phyloP scores from a whole-genome alignment of 2,888 invertebrate species.

The Clivina fossor region DNA sequence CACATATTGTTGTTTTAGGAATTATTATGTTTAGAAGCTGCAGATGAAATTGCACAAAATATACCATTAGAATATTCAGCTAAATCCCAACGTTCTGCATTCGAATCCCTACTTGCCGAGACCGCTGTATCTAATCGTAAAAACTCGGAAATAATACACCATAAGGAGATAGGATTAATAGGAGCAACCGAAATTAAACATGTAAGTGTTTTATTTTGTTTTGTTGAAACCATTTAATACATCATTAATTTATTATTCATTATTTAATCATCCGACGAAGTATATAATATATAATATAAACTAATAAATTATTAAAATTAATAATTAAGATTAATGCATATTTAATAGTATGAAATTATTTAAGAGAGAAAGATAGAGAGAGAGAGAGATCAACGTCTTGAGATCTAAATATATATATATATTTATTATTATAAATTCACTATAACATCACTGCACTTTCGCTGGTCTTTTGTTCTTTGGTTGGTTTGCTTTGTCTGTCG shows the following conservation, averaged over 20 bases:
- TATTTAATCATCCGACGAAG: too few relatives aligned
- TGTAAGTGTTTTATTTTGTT: too few relatives aligned
- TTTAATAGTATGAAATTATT: background rate
- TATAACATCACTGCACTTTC: slow-evolving; percentile 4
- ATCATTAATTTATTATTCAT: too few relatives aligned
- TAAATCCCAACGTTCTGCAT: slow-evolving; percentile 7
- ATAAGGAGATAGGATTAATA: slow-evolving; percentile 17
- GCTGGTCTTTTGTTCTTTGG: slow-evolving; percentile 10
- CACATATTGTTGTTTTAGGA: too few relatives aligned
- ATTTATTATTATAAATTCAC: too few relatives aligned
- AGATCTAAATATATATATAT: slow-evolving; percentile 26
- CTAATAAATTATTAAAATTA: too few relatives aligned
- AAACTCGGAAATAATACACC: background rate
- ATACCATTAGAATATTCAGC: slow-evolving; percentile 11
- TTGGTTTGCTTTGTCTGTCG: background rate
- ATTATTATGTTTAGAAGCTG: slow-evolving; percentile 31
- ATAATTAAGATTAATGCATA: background rate
- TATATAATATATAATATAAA: too few relatives aligned
- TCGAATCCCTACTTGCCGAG: slow-evolving; percentile 17
- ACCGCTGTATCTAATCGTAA: background rate
- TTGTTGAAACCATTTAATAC: too few relatives aligned
- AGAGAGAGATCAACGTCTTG: slow-evolving; percentile 26
- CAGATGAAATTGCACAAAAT: background rate
- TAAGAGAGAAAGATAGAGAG: too few relatives aligned
- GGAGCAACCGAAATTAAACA: slow-evolving; percentile 25